Conservation (phyloP, 2,797 vertebrate species). For the Lagorchestes hirsutus region DNA sequence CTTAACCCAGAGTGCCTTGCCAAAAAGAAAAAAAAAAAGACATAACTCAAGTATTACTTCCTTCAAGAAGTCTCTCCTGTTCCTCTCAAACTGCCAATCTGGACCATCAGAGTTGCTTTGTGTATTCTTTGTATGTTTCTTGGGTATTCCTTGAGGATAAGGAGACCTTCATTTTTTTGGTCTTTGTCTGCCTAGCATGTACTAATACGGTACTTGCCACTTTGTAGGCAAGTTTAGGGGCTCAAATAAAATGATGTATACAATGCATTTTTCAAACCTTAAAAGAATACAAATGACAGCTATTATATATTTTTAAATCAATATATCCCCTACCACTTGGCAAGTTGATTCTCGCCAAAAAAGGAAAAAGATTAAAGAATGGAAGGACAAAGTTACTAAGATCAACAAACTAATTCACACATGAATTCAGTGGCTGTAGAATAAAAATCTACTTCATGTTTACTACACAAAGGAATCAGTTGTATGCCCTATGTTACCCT, state of each 20-base stretch:
- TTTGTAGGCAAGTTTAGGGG: neutral
- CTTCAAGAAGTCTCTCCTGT: neutral
- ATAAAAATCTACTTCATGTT: neutral
- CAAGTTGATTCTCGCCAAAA: slow-evolving; percentile 51
- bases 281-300: neutral
- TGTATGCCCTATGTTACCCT: slow-evolving; percentile 25
- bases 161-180: neutral
- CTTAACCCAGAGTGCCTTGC: no score
- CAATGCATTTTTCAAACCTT: neutral
- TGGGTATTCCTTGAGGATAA: neutral
- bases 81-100: neutral
- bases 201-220: neutral
- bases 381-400: slow-evolving; percentile 19
- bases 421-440: neutral
- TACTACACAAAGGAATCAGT: neutral
- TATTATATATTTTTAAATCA: slow-evolving; percentile 52
- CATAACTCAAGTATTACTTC: neutral
- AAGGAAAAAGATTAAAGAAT: slow-evolving; percentile 19
- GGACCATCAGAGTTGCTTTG: neutral
- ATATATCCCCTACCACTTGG: slow-evolving; percentile 22
- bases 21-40: neutral
- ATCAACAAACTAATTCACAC: slow-evolving; percentile 42
- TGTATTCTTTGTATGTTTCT: neutral
- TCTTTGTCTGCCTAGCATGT: neutral
- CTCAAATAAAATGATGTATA: neutral